Base-by-base conservation (phyloP, 1,140 invertebrate genomes). In the Diuraphis noxia region DNA sequence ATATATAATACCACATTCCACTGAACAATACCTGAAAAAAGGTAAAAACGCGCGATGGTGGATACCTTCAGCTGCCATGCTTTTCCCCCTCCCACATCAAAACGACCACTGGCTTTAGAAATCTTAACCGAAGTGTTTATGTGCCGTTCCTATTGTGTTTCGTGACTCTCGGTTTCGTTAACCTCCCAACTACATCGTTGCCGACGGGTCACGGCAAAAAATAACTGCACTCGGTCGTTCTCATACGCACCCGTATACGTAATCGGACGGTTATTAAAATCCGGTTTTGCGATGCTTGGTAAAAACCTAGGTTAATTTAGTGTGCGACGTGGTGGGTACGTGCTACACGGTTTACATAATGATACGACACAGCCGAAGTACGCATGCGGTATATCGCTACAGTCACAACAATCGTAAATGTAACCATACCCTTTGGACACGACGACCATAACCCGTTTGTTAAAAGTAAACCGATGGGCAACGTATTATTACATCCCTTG, bases 341-440 rank as follows among this genome's bases (percentile, higher is more conserved):
- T 82, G 81, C 81, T 82, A 82, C 38, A 41, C 81, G 38, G 36
- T 81, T 81, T 81, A 81, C 38, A 81, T 81, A 81, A 72, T 38
- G 34, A 79, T 79, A 79, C 34, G 77, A n/a, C 36, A 38, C 38
- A 40, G 6, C 23, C 36, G 23, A 36, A 38, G 36, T 81, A 40
- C 36, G 8, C 79, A 38, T 17, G 23, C 36, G 23, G 36, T 81
- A 40, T 25, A 81, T 40, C 34, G 21, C 25, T 36, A 36, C 9
- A 23, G 23, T 81, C 36, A 4, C 23, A 81, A 81, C 8, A 40
- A 40, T 40, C 38, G 79, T 38, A 38, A 38, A 23, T 30, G 21
- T 40, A 81, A 81, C 79, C 79, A 81, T 38, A 81, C 79, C 79
- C 36, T 81, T 81, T 3, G 23, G 79, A 72, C 56, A 17, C 13